phyloP scores from a whole-genome alignment of 2,113 vertebrate genomes.

The Tenebrosternarchus preto region DNA sequence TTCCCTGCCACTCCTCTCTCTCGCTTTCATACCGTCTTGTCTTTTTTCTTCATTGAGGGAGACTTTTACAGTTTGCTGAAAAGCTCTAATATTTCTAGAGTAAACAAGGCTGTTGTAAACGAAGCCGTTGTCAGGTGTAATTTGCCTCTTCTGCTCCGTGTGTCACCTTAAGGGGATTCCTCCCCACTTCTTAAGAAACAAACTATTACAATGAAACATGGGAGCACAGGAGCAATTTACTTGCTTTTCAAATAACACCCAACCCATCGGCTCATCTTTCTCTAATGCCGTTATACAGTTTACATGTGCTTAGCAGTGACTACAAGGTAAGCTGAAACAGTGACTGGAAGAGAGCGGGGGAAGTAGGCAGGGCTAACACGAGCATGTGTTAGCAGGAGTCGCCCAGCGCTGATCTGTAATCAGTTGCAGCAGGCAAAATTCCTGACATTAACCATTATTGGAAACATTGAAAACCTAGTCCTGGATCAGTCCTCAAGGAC shows the following conservation, averaged over 20 bases:
- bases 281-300: slow-evolving; percentile 53
- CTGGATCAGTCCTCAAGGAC: background rate
- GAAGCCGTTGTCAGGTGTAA: slow-evolving; percentile 70
- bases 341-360: background rate
- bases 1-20: background rate
- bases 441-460: background rate
- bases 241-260: slow-evolving; percentile 25
- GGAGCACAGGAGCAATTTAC: slow-evolving; percentile 31
- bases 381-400: slow-evolving; percentile 31
- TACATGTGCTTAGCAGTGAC: slow-evolving; percentile 60
- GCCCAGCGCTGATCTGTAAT: background rate
- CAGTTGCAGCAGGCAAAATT: background rate
- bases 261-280: slow-evolving; percentile 46
- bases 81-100: slow-evolving; percentile 40
- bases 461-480: background rate
- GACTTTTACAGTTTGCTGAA: slow-evolving; percentile 61
- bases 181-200: slow-evolving; percentile 58
- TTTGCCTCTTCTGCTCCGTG: slow-evolving; percentile 58
- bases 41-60: slow-evolving; percentile 54
- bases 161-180: slow-evolving; percentile 62
- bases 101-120: slow-evolving; percentile 68
- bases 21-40: slow-evolving; percentile 47
- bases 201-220: slow-evolving; percentile 55
- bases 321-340: slow-evolving; percentile 42
- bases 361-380: slow-evolving; percentile 16